Conservation (phyloP, 1,140 invertebrate genomes). For the Drosophila pruinosa region DNA sequence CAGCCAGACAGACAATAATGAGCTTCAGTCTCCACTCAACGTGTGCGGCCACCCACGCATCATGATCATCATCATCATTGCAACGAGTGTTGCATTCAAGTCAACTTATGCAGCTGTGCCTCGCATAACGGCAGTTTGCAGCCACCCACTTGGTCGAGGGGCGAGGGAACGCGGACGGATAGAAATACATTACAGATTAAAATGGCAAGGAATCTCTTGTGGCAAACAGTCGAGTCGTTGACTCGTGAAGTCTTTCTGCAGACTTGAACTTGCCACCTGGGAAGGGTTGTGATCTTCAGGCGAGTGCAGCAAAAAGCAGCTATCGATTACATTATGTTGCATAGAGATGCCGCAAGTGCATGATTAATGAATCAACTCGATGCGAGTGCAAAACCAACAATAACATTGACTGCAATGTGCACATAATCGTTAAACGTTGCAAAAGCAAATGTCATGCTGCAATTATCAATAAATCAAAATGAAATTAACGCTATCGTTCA, state of each 20-base stretch:
- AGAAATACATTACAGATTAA: slow-evolving; percentile 17
- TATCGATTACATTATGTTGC: slow-evolving; percentile 28
- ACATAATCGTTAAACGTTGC: background rate
- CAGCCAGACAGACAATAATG: slow-evolving; percentile 28
- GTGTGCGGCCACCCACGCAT: slow-evolving; percentile 43
- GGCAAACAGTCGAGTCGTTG: background rate
- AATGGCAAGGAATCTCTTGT: background rate
- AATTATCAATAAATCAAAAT: background rate
- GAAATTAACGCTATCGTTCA: background rate
- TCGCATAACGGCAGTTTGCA: slow-evolving; percentile 36
- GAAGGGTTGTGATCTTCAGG: slow-evolving; percentile 6
- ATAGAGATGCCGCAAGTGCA: slow-evolving; percentile 20
- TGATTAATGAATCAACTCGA: slow-evolving; percentile 39
- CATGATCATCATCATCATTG: slow-evolving; percentile 1
- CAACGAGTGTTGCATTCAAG: slow-evolving; percentile 9
- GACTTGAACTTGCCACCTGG: slow-evolving; percentile 31
- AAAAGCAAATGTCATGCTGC: slow-evolving; percentile 6
- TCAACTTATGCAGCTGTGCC: slow-evolving; percentile 28
- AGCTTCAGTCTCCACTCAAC: background rate
- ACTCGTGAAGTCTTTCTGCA: background rate
- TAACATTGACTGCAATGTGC: background rate
- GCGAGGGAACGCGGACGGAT: background rate
- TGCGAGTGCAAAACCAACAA: slow-evolving; percentile 18
- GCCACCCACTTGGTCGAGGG: slow-evolving; percentile 18
- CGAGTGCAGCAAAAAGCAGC: background rate